Percentiles rank a stretch among this genome's conserved stretches.
Conservation (phyloP, 2,113 vertebrate species). For the Hypanus sabinus region DNA sequence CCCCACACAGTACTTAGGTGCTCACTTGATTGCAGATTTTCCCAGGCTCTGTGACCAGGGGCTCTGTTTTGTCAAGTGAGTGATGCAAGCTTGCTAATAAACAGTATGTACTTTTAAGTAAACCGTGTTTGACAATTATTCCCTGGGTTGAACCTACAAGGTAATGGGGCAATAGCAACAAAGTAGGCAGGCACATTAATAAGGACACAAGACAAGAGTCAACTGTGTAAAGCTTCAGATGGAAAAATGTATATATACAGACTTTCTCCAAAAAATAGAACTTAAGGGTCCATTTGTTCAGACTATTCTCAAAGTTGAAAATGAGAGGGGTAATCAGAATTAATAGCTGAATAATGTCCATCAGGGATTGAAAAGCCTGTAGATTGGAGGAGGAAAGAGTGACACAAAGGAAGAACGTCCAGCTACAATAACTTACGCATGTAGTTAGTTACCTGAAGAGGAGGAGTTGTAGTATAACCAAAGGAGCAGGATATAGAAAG, state of each 20-base stretch:
- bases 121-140: too few relatives aligned
- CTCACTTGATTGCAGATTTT: too few relatives aligned
- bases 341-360: background rate
- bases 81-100: too few relatives aligned
- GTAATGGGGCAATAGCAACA: background rate
- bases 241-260: background rate
- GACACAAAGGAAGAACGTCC: background rate
- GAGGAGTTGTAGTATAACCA: too few relatives aligned
- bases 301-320: background rate
- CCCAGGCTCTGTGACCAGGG: too few relatives aligned
- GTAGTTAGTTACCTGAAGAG: background rate
- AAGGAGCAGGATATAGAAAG: background rate
- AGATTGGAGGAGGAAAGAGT: background rate
- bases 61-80: too few relatives aligned
- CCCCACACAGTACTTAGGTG: too few relatives aligned
- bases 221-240: background rate
- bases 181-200: background rate
- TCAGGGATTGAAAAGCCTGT: background rate
- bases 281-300: background rate
- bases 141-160: background rate
- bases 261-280: background rate
- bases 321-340: background rate
- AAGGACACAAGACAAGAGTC: background rate
- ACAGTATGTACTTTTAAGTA: too few relatives aligned
- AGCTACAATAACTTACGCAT: background rate